Evolutionary conservation across 2,113 vertebrate species (phyloP).

Genomic region (Xenopus laevis): DNA sequence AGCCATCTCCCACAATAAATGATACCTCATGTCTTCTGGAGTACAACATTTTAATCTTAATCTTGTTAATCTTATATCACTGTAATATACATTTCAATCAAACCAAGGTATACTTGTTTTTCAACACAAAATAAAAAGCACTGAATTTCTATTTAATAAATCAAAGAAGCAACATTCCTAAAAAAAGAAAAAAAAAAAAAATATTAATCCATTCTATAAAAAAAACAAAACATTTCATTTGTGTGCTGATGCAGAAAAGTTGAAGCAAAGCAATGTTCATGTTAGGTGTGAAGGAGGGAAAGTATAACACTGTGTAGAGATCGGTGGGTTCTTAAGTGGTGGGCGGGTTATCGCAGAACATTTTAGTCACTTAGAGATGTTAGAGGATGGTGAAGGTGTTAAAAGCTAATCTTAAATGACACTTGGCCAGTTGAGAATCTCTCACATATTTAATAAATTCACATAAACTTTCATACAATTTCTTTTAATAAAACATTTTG

Average conservation of each 20-base stretch:
- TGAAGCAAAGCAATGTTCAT: neutral
- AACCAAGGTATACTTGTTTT: too few species aligned
- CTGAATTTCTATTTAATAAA: too few species aligned
- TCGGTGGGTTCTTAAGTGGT: neutral
- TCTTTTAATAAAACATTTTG: too few species aligned
- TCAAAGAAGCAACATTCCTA: neutral
- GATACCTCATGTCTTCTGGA: too few species aligned
- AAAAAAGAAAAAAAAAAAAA: neutral
- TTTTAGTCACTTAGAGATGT: constrained; percentile 4
- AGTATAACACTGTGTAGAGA: neutral
- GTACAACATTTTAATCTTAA: too few species aligned
- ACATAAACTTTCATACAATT: too few species aligned
- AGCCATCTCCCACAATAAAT: too few species aligned
- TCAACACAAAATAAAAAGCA: too few species aligned
- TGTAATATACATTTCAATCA: too few species aligned
- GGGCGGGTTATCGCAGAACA: constrained; percentile 8
- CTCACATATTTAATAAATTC: too few species aligned
- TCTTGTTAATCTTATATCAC: too few species aligned
- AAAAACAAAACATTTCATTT: neutral
- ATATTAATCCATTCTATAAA: neutral
- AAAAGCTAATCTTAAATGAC: neutral
- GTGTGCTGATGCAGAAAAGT: neutral
- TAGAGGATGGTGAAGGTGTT: neutral
- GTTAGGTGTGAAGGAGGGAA: neutral
- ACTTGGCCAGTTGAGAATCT: too few species aligned